A percentile compares a stretch with the other conserved stretches of the same genome.
These are phyloP conservation scores for Megathymus violae DNA, from an alignment of 1,140 invertebrate species.

Conservation along the genomic window DNA sequence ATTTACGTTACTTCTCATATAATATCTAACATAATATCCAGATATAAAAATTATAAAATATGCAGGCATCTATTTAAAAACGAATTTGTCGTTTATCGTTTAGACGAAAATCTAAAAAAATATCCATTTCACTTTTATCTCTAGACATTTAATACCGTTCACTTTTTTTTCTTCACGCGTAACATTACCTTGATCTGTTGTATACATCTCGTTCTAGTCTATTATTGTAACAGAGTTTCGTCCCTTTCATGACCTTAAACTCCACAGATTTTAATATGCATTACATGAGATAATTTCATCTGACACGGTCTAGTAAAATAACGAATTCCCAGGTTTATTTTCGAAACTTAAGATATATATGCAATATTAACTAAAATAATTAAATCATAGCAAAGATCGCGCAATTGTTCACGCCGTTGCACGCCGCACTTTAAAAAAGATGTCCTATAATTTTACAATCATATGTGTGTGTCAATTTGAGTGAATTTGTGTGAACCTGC, in stretches of 20 bases:
- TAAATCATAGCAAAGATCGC: no score
- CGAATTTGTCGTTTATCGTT: no score
- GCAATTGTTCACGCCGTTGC: not conserved
- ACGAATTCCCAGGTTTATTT: not conserved
- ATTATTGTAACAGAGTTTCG: slow-evolving; percentile 17
- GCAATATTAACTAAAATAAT: no score
- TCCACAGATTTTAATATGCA: slow-evolving; percentile 47
- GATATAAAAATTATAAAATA: no score
- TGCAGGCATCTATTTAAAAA: no score
- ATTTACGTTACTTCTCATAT: no score
- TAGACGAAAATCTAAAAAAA: no score
- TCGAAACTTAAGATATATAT: not conserved
- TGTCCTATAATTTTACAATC: not conserved
- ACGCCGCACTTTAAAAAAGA: slow-evolving; percentile 13
- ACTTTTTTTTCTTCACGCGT: slow-evolving; percentile 2
- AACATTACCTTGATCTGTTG: slow-evolving; percentile 45
- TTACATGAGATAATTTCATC: slow-evolving; percentile 36
- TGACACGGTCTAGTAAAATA: not conserved
- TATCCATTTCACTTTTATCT: no score
- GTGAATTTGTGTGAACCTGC: slow-evolving; percentile 20
- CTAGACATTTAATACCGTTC: slow-evolving; percentile 35
- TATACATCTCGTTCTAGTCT: slow-evolving; percentile 40
- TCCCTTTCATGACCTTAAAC: slow-evolving; percentile 75
- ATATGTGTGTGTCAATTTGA: slow-evolving; percentile 11
- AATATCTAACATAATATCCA: no score